These are phyloP conservation scores for Scylla paramamosain DNA, from an alignment of 1,140 invertebrate genomes.

Conservation along the genomic window DNA sequence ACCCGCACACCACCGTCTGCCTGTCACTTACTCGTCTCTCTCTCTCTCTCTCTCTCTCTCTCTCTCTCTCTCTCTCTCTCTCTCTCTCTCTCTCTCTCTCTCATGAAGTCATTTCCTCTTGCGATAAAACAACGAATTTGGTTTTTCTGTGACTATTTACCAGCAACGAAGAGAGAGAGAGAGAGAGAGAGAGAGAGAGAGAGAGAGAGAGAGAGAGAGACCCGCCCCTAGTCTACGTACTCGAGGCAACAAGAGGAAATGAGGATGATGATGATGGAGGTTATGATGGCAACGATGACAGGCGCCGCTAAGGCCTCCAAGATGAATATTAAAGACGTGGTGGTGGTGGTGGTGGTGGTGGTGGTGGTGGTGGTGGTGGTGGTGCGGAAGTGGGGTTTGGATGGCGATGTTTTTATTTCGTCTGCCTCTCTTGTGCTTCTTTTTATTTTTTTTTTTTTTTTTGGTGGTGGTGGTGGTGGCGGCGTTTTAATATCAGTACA, in stretches of 20 bases:
- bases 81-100: constrained; percentile 40
- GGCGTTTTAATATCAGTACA: too few species aligned
- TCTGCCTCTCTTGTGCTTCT: too few species aligned
- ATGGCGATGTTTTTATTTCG: too few species aligned
- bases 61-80: constrained; percentile 42
- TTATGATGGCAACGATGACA: constrained; percentile 42
- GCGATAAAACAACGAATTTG: neutral
- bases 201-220: neutral
- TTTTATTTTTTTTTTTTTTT: too few species aligned
- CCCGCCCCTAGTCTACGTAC: neutral
- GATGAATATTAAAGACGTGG: constrained; percentile 22
- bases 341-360: neutral
- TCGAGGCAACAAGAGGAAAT: constrained; percentile 25
- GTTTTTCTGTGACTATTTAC: too few species aligned
- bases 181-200: constrained; percentile 37
- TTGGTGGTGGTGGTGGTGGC: too few species aligned
- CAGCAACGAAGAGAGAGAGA: constrained; percentile 21
- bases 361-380: neutral
- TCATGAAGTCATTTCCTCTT: neutral
- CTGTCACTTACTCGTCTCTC: neutral
- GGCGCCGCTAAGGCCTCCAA: neutral
- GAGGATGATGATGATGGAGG: constrained; percentile 46
- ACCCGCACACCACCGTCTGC: neutral
- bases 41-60: constrained; percentile 37
- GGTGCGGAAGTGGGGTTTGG: too few species aligned